A percentile compares a stretch with the other conserved stretches of the same genome.
These are phyloP conservation scores for Taeniopygia guttata DNA, from an alignment of 2,797 vertebrate species.

Conservation along the genomic window DNA sequence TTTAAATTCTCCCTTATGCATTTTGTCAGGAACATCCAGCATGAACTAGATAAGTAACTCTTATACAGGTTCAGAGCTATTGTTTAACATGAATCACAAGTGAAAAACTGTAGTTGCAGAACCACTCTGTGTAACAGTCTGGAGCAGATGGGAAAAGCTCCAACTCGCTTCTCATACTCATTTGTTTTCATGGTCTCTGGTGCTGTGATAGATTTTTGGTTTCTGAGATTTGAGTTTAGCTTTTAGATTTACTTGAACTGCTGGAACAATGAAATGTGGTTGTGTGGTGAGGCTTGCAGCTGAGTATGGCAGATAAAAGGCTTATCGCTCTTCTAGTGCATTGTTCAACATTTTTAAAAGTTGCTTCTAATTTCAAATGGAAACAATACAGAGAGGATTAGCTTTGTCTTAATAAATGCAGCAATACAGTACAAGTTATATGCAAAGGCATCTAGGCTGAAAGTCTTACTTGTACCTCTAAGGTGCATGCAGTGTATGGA, in stretches of 20 bases:
- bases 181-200: background rate
- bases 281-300: background rate
- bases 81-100: slow-evolving; percentile 13
- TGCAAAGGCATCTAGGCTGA: background rate
- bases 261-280: slow-evolving; percentile 11
- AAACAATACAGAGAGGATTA: slow-evolving; percentile 4
- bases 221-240: slow-evolving; percentile 38
- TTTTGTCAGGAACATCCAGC: background rate
- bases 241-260: slow-evolving; percentile 35
- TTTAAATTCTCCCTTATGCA: background rate
- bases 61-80: background rate
- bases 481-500: background rate
- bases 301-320: slow-evolving; percentile 20
- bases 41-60: background rate
- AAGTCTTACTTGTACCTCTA: background rate
- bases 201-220: slow-evolving; percentile 10
- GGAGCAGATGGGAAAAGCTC: slow-evolving; percentile 8
- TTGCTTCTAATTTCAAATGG: background rate
- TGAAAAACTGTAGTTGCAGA: slow-evolving; percentile 27
- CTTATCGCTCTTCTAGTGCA: background rate
- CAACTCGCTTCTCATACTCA: background rate
- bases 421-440: background rate
- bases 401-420: slow-evolving; percentile 4
- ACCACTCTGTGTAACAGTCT: background rate
- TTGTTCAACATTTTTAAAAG: background rate